Conservation (phyloP, 2,888 invertebrate genomes). For the Tribolium freemani region DNA sequence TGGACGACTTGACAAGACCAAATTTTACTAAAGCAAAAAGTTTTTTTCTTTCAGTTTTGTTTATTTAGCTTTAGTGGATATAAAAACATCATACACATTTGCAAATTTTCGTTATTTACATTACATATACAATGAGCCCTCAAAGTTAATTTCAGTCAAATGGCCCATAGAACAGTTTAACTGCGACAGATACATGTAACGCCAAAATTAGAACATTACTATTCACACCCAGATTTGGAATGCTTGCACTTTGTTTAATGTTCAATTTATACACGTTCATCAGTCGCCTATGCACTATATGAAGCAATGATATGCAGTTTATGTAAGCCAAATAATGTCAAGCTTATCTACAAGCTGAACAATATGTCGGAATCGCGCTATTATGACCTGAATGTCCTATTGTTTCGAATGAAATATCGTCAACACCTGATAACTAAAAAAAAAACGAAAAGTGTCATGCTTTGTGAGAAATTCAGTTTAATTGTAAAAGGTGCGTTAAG, state of each 20-base stretch:
- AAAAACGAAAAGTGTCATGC: too few relatives aligned
- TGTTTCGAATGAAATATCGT: neutral
- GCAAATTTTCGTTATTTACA: neutral
- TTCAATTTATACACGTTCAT: neutral
- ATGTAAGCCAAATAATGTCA: constrained; percentile 5
- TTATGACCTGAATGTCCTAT: neutral
- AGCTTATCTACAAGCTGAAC: neutral
- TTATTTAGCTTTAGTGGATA: too few relatives aligned
- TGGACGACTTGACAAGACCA: neutral
- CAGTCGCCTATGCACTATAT: neutral
- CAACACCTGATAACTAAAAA: too few relatives aligned
- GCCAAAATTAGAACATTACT: neutral
- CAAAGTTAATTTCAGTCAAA: neutral
- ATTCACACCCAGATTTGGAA: neutral
- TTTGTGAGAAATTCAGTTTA: too few relatives aligned
- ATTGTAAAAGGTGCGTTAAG: too few relatives aligned
- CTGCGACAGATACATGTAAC: neutral
- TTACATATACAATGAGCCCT: neutral
- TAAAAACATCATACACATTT: neutral
- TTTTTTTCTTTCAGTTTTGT: too few relatives aligned
- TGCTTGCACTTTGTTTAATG: neutral
- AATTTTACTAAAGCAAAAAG: too few relatives aligned
- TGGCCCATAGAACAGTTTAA: neutral
- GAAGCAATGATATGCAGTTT: neutral
- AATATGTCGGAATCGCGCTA: neutral